phyloP scores from a whole-genome alignment of 1,140 invertebrate species.

The Halictus rubicundus region DNA sequence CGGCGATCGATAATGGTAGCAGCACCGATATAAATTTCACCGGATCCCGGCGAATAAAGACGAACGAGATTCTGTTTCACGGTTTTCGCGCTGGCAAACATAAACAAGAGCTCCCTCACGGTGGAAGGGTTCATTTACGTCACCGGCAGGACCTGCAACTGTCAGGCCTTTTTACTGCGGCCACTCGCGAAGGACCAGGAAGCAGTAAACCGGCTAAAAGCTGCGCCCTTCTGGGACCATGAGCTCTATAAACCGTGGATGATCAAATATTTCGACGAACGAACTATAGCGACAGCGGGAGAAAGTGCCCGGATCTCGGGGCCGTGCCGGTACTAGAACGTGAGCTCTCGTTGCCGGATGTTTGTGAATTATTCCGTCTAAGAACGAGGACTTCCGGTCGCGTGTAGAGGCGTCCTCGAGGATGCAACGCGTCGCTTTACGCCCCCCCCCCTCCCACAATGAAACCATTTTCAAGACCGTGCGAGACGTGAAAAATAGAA shows the following conservation, averaged over 20 bases:
- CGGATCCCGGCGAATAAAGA: too few relatives aligned
- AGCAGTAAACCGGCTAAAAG: neutral
- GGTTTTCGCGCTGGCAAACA: too few relatives aligned
- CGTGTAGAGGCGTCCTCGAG: neutral
- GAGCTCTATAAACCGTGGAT: neutral
- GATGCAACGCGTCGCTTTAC: too few relatives aligned
- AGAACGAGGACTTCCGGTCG: neutral
- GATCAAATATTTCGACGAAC: slow-evolving; percentile 4
- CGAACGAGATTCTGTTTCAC: too few relatives aligned
- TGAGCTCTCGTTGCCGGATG: slow-evolving; percentile 5
- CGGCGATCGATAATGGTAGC: too few relatives aligned
- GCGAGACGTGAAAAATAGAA: neutral
- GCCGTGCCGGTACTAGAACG: neutral
- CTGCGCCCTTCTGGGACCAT: neutral
- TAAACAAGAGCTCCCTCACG: neutral
- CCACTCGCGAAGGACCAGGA: neutral
- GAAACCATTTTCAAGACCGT: neutral
- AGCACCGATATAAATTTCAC: too few relatives aligned
- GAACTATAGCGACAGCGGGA: neutral
- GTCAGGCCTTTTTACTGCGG: neutral
- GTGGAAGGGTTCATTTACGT: neutral
- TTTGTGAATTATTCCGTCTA: slow-evolving; percentile 15
- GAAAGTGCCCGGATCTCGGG: neutral
- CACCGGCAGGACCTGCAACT: neutral
- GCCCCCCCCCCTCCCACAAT: neutral